Percentiles rank a stretch among this genome's conserved stretches.
Evolutionary conservation across 64 coral and sea anemone genomes (phyloP).

Genomic region (Hydrozoanthus tunicans): DNA sequence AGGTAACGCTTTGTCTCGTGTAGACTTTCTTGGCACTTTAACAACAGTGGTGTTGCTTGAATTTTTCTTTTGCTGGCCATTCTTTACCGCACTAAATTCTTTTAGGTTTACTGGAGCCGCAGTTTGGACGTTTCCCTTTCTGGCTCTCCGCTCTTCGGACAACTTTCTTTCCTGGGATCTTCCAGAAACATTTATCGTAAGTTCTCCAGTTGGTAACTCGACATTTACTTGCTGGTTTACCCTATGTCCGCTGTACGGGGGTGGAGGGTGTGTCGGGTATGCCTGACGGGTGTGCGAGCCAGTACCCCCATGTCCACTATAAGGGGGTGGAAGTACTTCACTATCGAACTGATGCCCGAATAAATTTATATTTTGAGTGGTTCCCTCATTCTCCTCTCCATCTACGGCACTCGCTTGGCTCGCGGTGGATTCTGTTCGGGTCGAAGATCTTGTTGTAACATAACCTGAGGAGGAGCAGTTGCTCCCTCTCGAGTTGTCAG

Average conservation of each 20-base stretch:
- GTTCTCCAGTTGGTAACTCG: slow-evolving; percentile 8
- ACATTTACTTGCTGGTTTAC: background rate
- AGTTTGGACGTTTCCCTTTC: slow-evolving; percentile 63
- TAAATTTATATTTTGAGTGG: slow-evolving; percentile 28
- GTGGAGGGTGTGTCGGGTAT: background rate
- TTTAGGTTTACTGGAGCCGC: slow-evolving; percentile 70
- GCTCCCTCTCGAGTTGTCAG: slow-evolving; percentile 3
- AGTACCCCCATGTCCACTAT: slow-evolving; percentile 2
- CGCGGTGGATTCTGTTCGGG: slow-evolving; percentile 12
- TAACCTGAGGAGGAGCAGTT: slow-evolving; percentile 44
- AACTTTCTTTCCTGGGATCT: slow-evolving; percentile 13
- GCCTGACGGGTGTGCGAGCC: background rate
- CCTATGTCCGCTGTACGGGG: slow-evolving; percentile 11
- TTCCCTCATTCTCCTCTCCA: slow-evolving; percentile 1
- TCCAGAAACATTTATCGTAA: slow-evolving; percentile 10
- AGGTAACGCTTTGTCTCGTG: background rate
- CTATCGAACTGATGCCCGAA: slow-evolving; percentile 61
- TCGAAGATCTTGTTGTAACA: slow-evolving; percentile 27
- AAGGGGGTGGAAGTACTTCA: background rate
- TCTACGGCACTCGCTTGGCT: slow-evolving; percentile 44
- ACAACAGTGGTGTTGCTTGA: background rate
- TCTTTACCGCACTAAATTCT: slow-evolving; percentile 61
- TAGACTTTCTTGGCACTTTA: slow-evolving; percentile 31
- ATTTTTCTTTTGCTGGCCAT: background rate
- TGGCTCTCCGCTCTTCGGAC: slow-evolving; percentile 15